phyloP scores from a whole-genome alignment of 2,888 invertebrate species.

The Agriotes lineatus region DNA sequence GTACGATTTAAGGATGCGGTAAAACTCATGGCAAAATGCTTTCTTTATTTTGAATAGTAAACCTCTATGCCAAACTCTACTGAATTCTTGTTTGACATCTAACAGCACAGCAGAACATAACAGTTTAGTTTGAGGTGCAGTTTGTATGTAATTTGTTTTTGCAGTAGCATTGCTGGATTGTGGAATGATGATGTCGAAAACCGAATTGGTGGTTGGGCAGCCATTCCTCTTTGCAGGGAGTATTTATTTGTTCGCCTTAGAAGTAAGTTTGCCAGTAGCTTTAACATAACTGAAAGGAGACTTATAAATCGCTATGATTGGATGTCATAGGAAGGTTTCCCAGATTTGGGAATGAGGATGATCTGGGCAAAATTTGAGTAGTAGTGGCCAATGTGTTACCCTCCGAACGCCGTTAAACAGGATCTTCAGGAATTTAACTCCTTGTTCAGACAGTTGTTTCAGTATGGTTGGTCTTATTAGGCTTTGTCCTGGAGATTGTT shows the following conservation, averaged over 20 bases:
- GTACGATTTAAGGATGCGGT: neutral
- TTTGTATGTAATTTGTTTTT: slow-evolving; percentile 5
- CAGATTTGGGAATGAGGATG: neutral
- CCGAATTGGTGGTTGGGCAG: neutral
- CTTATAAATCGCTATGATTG: neutral
- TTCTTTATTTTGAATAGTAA: slow-evolving; percentile 5
- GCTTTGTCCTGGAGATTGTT: neutral
- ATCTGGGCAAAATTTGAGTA: slow-evolving; percentile 2
- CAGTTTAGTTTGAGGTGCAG: neutral
- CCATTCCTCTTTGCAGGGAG: neutral
- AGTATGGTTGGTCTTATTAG: neutral
- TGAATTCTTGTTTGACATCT: neutral
- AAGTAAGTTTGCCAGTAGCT: neutral
- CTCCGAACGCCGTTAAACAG: neutral
- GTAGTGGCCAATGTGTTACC: neutral
- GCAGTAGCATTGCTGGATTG: neutral
- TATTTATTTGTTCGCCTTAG: neutral
- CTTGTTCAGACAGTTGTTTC: too few relatives aligned
- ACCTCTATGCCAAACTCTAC: neutral
- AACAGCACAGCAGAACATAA: neutral
- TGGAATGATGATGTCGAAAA: neutral
- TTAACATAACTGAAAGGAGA: neutral
- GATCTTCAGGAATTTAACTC: neutral
- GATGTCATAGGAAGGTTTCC: slow-evolving; percentile 5
- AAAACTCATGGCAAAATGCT: neutral